Evolutionary conservation across 2,797 vertebrate species (phyloP), one percentile per base, ranked within the genome.

Genomic region (Poeciliopsis paucimaculata): DNA sequence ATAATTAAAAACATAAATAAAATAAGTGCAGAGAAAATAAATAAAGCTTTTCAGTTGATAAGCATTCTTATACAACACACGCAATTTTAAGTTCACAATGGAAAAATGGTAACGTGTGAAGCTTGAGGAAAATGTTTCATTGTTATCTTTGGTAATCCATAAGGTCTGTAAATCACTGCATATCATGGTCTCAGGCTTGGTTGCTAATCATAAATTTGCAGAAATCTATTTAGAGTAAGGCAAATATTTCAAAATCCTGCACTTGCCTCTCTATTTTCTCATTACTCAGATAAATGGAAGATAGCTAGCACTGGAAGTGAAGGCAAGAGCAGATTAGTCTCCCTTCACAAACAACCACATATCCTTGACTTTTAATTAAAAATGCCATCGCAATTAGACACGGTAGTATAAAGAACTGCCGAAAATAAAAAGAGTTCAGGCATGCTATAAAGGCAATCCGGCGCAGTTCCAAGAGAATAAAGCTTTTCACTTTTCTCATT

Each of bases 321-420:
- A 92, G 93, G 92, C 93, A 93, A 90, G 94, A 92, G 93, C 86
- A 93, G 95, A 96, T 96, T 95, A 96, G 93, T 94, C 92, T 94
- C 92, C 91, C 92, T 88, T 94, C 92, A 93, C 95, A 96, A 96
- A 96, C 95, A 96, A 95, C 93, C 93, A 94, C 93, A 95, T 95
- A 95, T 95, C 94, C 93, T 95, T 95, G 94, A 95, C 94, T 96
- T 95, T 96, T 96, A 96, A 96, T 96, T 96, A 95, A 96, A 96
- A 96, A 95, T 95, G 94, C 94, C 95, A 96, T 94, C 82, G 87
- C 95, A 96, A 96, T 96, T 96, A 96, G 95, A 96, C 94, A 95
- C 86, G 87, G 95, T 93, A 93, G 93, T 95, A 96, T 96, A 95
- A 95, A 95, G 91, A 86, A 93, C 88, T 86, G 93, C 88, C 82